phyloP scores from a whole-genome alignment of 23 tunicate genomes.

The Diplosoma virens region DNA sequence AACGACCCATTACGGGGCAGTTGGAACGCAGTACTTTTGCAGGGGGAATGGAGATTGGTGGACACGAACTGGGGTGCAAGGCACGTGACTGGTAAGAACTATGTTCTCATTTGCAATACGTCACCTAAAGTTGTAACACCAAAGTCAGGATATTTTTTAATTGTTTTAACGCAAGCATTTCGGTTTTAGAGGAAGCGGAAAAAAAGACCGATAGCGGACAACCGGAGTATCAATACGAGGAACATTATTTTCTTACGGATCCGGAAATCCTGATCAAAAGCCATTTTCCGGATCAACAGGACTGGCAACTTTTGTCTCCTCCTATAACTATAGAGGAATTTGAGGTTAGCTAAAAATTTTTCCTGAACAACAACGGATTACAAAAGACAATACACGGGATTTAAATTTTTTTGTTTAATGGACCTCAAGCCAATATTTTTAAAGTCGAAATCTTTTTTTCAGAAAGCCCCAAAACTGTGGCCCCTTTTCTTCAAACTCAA shows the following conservation, averaged over 20 bases:
- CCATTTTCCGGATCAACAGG: slow-evolving; percentile 67
- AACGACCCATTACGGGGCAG: slow-evolving; percentile 61
- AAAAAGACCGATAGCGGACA: neutral
- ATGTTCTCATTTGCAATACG: neutral
- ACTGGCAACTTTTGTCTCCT: slow-evolving; percentile 60
- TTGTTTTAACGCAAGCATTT: neutral
- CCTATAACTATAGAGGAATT: slow-evolving; percentile 50
- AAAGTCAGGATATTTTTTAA: neutral
- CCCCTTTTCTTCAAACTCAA: slow-evolving; percentile 74
- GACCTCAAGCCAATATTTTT: too few relatives aligned
- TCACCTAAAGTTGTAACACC: neutral
- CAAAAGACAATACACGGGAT: too few relatives aligned
- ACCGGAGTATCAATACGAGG: slow-evolving; percentile 68
- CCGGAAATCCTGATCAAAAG: slow-evolving; percentile 58
- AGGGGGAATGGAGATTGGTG: slow-evolving; percentile 73
- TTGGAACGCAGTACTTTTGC: slow-evolving; percentile 74
- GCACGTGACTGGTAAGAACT: slow-evolving; percentile 45
- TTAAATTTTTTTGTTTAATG: too few relatives aligned
- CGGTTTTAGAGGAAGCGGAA: slow-evolving; percentile 36
- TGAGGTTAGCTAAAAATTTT: slow-evolving; percentile 33
- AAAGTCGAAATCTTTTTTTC: too few relatives aligned
- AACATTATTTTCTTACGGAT: slow-evolving; percentile 70
- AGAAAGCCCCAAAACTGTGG: slow-evolving; percentile 63
- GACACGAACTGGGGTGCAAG: slow-evolving; percentile 78
- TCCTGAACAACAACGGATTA: too few relatives aligned